A percentile compares a stretch with the other conserved stretches of the same genome.
Conservation (phyloP, 1,140 invertebrate species). For the Eriocheir sinensis region DNA sequence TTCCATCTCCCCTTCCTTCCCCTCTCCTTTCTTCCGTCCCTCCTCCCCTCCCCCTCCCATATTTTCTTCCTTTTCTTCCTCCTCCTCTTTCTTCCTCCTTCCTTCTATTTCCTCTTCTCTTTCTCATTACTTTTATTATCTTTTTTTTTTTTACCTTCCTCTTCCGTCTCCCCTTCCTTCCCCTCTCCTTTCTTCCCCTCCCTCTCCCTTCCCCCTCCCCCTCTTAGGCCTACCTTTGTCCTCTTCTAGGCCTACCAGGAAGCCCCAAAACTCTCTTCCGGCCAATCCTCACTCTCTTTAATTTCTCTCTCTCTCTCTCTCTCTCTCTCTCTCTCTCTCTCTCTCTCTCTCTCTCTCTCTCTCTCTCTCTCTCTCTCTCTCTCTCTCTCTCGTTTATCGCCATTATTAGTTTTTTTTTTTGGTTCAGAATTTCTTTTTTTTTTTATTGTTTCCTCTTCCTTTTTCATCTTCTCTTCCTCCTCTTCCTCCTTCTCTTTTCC, state of each 20-base stretch:
- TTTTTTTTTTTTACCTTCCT: background rate
- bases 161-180: background rate
- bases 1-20: background rate
- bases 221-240: background rate
- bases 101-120: background rate
- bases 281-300: background rate
- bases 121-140: background rate
- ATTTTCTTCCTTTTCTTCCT: slow-evolving; percentile 7
- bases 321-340: background rate
- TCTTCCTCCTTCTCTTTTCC: too few species aligned
- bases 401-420: background rate
- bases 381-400: background rate
- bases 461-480: background rate
- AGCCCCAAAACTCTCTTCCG: too few species aligned
- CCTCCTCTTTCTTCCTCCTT: background rate
- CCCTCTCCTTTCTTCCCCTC: background rate
- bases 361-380: background rate
- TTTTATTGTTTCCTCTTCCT: background rate
- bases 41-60: background rate
- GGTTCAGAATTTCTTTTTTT: background rate
- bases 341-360: background rate
- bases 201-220: background rate
- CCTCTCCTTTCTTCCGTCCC: background rate
- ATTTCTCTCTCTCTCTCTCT: background rate
- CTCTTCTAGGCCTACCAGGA: too few species aligned